Base-by-base conservation (phyloP, 2,113 vertebrate species). In the Miniopterus natalensis region DNA sequence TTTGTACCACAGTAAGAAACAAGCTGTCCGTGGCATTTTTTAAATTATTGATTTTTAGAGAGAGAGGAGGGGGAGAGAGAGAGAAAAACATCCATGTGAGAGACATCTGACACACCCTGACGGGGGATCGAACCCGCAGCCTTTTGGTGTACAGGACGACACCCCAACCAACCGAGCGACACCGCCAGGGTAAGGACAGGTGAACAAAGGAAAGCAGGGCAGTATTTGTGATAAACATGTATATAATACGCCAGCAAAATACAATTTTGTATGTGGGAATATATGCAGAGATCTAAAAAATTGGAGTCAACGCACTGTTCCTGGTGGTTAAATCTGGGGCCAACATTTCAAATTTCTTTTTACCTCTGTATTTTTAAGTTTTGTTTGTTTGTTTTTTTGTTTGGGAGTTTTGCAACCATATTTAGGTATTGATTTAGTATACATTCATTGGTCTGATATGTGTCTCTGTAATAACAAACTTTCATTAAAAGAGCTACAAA, bases 261-360 rank as follows among this genome's bases (percentile, higher is more conserved):
- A 45, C 2, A 74, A 51, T 74, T 84, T 40, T 18, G 0, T 88
- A 31, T 36, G 36, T 78, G 40, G 31, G 11, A 74, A 68, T 40
- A 75, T 12, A 55, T 1, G 13, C 4, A 86, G 68, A 81, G 3
- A 65, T 78, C 77, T 71, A 84, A 90, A 77, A 42, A 42, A 25
- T 42, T 23, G 47, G 49, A 70, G 23, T 84, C 47, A 42, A 55
- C 0, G 40, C 15, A 63, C 25, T 93, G 3, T 63, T 68, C 81
- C 8, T 55, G 25, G 9, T 5, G 36, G 20, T 18, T 63, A 81
- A 61, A 92, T 25, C 27, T n/a, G 12, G 29, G 10, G 27, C 17
- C 31, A 90, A 75, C 12, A 36, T 74, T 75, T 92, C 84, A 80
- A 20, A 53, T 83, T 87, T 80, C 42, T 93, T 81, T 57, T 21